Evolutionary conservation across 2,113 vertebrate species (phyloP).

Genomic region (Mustela nigripes): DNA sequence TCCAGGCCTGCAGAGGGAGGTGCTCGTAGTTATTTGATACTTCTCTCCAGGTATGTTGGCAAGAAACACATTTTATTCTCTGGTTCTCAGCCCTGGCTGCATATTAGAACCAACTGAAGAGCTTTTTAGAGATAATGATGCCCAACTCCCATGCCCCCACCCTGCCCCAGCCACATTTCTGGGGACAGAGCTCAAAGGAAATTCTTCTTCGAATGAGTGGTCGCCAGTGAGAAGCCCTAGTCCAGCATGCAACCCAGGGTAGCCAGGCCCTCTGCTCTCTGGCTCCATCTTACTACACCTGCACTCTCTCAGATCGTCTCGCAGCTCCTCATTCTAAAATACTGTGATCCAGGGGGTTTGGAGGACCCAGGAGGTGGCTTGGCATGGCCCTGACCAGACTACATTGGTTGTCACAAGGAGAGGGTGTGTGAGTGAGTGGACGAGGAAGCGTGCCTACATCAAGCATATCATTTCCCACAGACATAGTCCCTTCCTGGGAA

Average conservation of each 20-base stretch:
- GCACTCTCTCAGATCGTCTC: neutral
- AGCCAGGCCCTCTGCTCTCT: neutral
- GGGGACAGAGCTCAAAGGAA: neutral
- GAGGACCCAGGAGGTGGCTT: neutral
- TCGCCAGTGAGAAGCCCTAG: neutral
- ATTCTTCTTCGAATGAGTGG: neutral
- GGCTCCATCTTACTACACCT: neutral
- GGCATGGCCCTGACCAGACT: neutral
- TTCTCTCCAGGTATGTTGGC: neutral
- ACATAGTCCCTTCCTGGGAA: neutral
- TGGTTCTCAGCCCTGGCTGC: neutral
- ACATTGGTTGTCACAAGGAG: neutral
- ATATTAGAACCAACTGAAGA: neutral
- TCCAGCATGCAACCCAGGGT: neutral
- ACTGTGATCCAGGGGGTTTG: neutral
- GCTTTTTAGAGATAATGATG: neutral
- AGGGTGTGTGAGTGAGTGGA: accelerated
- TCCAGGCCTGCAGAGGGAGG: neutral
- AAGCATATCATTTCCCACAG: neutral
- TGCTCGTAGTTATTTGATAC: neutral
- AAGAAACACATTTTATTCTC: slow-evolving; percentile 49
- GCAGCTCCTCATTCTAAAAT: neutral
- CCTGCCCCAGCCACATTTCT: neutral
- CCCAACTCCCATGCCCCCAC: too few species aligned
- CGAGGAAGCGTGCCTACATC: neutral